Percentiles rank a stretch among this genome's conserved stretches.
These are phyloP conservation scores for Tetraneura akinire DNA, from an alignment of 1,140 invertebrate genomes.

Conservation along the genomic window DNA sequence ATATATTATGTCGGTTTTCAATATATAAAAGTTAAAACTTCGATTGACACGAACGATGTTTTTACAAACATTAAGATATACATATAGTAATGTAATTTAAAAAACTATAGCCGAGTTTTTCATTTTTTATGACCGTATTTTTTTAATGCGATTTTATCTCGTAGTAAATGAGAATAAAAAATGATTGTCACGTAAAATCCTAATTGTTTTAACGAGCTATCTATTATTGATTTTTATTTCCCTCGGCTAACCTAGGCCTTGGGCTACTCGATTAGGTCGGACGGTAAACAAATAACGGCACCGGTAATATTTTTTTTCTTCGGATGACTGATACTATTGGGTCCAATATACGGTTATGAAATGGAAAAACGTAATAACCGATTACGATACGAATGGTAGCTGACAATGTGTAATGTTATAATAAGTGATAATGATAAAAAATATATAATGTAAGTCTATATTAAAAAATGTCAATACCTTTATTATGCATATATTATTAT, in stretches of 20 bases:
- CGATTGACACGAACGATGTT: no score
- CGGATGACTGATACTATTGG: not conserved
- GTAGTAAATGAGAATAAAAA: no score
- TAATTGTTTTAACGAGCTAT: no score
- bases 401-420: conserved; percentile 2
- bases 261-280: not conserved
- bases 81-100: no score
- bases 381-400: not conserved
- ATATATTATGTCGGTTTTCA: no score
- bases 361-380: not conserved
- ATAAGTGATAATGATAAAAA: not conserved
- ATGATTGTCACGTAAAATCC: no score
- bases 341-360: not conserved
- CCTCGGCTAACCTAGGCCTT: conserved; percentile 9
- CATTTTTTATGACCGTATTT: no score
- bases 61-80: no score
- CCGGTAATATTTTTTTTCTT: not conserved
- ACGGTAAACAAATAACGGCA: not conserved
- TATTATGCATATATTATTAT: not conserved
- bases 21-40: no score
- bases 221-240: no score
- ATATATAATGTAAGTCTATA: not conserved
- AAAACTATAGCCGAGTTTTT: no score
- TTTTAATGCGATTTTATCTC: no score
- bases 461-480: not conserved